A percentile compares a stretch with the other conserved stretches of the same genome.
These are phyloP conservation scores for Ivindomyrus marchei DNA, from an alignment of 2,113 vertebrate genomes.

Conservation along the genomic window DNA sequence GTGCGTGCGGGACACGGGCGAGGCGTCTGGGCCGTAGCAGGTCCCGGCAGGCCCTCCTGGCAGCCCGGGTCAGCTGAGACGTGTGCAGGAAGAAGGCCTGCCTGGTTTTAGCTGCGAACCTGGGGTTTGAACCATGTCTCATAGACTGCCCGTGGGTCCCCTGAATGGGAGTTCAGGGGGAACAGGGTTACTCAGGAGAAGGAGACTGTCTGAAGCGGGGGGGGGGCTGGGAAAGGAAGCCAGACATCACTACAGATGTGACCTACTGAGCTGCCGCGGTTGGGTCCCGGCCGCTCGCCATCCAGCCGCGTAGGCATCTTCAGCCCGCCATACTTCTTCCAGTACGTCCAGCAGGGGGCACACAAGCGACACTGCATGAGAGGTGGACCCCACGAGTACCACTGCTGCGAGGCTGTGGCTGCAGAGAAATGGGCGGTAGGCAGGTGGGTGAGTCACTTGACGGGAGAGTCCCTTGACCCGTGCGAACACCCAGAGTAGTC, in stretches of 20 bases:
- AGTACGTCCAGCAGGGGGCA: slow-evolving; percentile 96
- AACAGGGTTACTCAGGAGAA: background rate
- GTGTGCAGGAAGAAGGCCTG: slow-evolving; percentile 94
- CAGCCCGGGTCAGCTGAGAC: slow-evolving; percentile 74
- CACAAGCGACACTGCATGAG: slow-evolving; percentile 99
- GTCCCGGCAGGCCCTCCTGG: slow-evolving; percentile 84
- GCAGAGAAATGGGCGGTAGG: background rate
- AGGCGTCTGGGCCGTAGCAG: slow-evolving; percentile 77
- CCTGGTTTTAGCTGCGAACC: slow-evolving; percentile 91
- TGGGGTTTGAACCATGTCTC: slow-evolving; percentile 84
- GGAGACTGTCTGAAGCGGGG: background rate
- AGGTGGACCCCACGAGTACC: slow-evolving; percentile 98
- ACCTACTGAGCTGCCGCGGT: slow-evolving; percentile 82
- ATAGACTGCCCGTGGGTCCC: slow-evolving; percentile 80
- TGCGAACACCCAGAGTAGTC: background rate
- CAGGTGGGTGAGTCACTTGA: background rate
- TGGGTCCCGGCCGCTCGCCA: slow-evolving; percentile 89
- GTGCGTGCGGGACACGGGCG: slow-evolving; percentile 82
- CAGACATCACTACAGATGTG: background rate
- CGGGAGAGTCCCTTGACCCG: background rate
- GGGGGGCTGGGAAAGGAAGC: background rate
- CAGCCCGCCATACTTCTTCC: slow-evolving; percentile 98
- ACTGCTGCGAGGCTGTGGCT: slow-evolving; percentile 93
- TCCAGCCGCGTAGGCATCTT: slow-evolving; percentile 98
- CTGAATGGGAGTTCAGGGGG: slow-evolving; percentile 45